phyloP scores from a whole-genome alignment of 2,888 invertebrate genomes.

The Phyllotreta striolata region DNA sequence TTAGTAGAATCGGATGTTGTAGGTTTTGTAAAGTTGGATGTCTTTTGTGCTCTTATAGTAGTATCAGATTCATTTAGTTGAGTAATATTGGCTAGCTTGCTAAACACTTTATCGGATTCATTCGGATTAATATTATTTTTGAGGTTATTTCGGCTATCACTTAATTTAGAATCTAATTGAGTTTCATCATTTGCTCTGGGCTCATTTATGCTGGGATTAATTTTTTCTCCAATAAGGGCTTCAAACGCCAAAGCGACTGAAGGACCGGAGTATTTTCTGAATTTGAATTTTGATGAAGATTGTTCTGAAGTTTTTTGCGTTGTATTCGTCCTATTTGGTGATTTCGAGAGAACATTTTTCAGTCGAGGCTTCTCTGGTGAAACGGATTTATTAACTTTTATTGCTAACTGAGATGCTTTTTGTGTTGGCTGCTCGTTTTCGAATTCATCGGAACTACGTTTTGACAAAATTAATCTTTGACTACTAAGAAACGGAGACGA shows the following conservation, averaged over 20 bases:
- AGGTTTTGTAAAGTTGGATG: slow-evolving; percentile 46
- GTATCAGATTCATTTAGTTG: neutral
- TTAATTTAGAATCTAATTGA: neutral
- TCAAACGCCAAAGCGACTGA: slow-evolving; percentile 6
- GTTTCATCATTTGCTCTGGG: neutral
- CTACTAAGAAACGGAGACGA: neutral
- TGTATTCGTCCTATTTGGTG: neutral
- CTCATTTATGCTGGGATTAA: neutral
- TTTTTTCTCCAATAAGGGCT: slow-evolving; percentile 16
- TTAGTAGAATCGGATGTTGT: slow-evolving; percentile 29
- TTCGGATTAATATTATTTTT: neutral
- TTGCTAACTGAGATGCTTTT: neutral
- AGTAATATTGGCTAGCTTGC: too few relatives aligned
- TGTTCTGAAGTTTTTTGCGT: slow-evolving; percentile 20
- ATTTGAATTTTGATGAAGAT: slow-evolving; percentile 31
- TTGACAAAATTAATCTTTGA: neutral
- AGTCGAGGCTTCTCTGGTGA: slow-evolving; percentile 1
- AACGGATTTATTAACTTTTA: neutral
- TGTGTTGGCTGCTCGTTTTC: neutral
- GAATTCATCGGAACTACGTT: slow-evolving; percentile 1
- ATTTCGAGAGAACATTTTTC: slow-evolving; percentile 2
- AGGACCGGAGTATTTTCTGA: slow-evolving; percentile 26
- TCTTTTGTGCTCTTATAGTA: slow-evolving; percentile 39
- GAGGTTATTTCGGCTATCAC: neutral
- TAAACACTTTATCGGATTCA: too few relatives aligned